Percentiles rank a stretch among this genome's conserved stretches.
phyloP scores from a whole-genome alignment of 1,140 invertebrate species.

The Leguminivora glycinivorella region DNA sequence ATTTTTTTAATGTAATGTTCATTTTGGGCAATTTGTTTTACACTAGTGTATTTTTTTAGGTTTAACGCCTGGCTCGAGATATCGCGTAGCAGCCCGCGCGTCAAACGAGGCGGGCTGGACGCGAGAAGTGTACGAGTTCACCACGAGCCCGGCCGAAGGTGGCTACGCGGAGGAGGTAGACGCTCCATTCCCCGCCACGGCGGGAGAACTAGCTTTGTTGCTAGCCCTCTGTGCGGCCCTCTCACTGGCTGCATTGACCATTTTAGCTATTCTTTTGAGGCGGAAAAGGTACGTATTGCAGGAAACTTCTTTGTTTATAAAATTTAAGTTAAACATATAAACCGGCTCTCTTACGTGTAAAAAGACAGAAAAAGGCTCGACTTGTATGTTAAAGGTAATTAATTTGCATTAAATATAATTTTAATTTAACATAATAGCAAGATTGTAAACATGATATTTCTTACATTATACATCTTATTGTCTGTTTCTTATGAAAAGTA shows the following conservation, averaged over 20 bases:
- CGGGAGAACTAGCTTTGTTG: slow-evolving; percentile 63
- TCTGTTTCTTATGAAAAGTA: too few relatives aligned
- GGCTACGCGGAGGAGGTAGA: slow-evolving; percentile 70
- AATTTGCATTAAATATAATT: too few relatives aligned
- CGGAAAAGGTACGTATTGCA: slow-evolving; percentile 58
- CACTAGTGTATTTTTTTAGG: slow-evolving; percentile 40
- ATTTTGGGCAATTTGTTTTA: neutral
- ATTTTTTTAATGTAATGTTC: neutral
- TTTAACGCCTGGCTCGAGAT: slow-evolving; percentile 59
- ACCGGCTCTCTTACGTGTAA: too few relatives aligned
- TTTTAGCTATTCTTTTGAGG: slow-evolving; percentile 66
- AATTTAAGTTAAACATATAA: too few relatives aligned
- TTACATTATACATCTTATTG: too few relatives aligned
- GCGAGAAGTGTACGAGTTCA: slow-evolving; percentile 67
- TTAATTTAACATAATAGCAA: too few relatives aligned
- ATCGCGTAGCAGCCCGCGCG: slow-evolving; percentile 65
- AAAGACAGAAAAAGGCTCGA: too few relatives aligned
- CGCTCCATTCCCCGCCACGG: slow-evolving; percentile 69
- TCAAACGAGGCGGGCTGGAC: slow-evolving; percentile 70
- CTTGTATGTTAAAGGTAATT: too few relatives aligned
- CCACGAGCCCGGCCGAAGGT: slow-evolving; percentile 57
- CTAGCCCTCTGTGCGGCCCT: slow-evolving; percentile 68
- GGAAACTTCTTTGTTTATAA: neutral
- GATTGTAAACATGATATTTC: too few relatives aligned
- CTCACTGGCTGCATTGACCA: slow-evolving; percentile 67